These are phyloP conservation scores for Paratrypauchen microcephalus DNA, from an alignment of 2,797 vertebrate species.

Conservation along the genomic window DNA sequence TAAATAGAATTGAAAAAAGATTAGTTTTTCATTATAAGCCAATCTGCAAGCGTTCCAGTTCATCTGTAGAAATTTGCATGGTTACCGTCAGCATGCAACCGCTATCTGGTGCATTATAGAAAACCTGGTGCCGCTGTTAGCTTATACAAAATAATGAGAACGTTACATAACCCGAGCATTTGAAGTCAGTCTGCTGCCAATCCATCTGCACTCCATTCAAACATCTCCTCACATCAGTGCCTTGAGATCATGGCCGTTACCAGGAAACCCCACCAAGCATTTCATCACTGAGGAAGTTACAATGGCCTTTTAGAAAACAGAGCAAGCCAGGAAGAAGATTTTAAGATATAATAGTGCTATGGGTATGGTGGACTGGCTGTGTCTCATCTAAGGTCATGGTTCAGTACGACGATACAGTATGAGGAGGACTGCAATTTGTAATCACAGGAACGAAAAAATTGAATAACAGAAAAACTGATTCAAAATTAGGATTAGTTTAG, in stretches of 20 bases:
- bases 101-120: background rate
- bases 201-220: background rate
- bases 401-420: too few relatives aligned
- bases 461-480: too few relatives aligned
- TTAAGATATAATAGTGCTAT: background rate
- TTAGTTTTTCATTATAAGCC: too few relatives aligned
- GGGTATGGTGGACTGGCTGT: background rate
- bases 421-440: background rate
- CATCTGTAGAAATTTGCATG: background rate
- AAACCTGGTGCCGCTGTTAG: background rate
- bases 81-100: background rate
- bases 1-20: background rate
- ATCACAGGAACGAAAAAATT: background rate
- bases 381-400: background rate
- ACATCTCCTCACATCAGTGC: slow-evolving; percentile 4
- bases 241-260: background rate
- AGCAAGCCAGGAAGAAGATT: background rate
- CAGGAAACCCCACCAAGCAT: background rate
- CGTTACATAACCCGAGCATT: slow-evolving; percentile 35
- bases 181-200: slow-evolving; percentile 12
- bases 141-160: slow-evolving; percentile 53
- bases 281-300: background rate
- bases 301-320: background rate
- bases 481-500: background rate
- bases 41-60: background rate